Base-by-base conservation (phyloP, 2,888 invertebrate genomes). In the Lymantria monacha region DNA sequence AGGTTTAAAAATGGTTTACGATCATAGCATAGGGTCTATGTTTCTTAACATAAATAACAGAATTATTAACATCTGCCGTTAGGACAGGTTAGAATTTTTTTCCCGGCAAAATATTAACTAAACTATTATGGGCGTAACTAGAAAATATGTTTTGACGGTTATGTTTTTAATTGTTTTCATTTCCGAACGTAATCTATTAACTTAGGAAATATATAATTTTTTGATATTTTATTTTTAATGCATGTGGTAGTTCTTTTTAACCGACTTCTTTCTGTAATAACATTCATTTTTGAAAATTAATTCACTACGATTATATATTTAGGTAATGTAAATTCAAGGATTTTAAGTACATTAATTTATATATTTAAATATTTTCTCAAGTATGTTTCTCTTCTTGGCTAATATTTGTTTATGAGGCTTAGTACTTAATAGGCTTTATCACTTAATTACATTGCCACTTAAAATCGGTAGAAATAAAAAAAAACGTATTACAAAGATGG, bases 41-140 rank as follows among this genome's bases (percentile, higher is more conserved):
- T 71, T 74, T 70, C 52, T 51, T 46, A 69, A 74, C 87, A 89
- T 90, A 90, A 90, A 89, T 90, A 90, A 90, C 88, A 87, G 86
- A 87, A 89, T 89, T 88, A 90, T 90, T 90, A 90, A 83, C 90
- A 90, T 88, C 89, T 90, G 90, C 85, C 85, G 55, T 76, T 81
- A 84, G 83, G 83, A 86, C 81, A 84, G 78, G 74, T 83, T 85
- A 85, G 82, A 81, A 74, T 82, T 88, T 88, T n/a, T 86, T 65
- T 62, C 66, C 70, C 65, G 57, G 65, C 69, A 72, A 82, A 79
- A 81, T 52, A 55, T 48, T 48, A 48, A 37, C 56, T 63, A 55
- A 66, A 57, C 55, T 42, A 66, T 53, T 55, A 59, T 68, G 84
- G 85, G 86, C 84, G 85, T 83, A 72, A 72, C 74, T 76, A 81